Evolutionary conservation across 2,888 invertebrate genomes (phyloP), one percentile per base, ranked within the genome.

Genomic region (Synergus itoensis): DNA sequence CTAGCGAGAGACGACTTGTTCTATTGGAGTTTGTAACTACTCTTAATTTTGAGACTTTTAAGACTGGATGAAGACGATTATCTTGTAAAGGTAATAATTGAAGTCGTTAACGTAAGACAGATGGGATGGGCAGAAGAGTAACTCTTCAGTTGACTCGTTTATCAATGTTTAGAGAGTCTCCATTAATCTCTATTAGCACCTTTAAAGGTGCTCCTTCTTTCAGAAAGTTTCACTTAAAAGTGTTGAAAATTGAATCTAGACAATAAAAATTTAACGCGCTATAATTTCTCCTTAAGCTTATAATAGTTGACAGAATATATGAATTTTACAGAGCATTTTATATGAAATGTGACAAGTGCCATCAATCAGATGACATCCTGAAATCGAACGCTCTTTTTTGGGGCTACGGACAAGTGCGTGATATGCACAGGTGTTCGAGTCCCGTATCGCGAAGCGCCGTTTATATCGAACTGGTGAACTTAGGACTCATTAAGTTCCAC

Each of bases 401-500:
- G 53, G n/a, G 16, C 28, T 9, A n/a, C 4, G 53, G 36, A 53
- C 73, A 69, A 69, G 73, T 73, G 48, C 48, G 53, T 73, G 48
- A 67, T 79, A 79, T 76, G 80, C 80, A 82, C 82, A 84, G 82
- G 82, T 82, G 81, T 82, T 82, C 80, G 76, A 79, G 65, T 79
- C 80, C 78, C 77, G 64, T 67, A 78, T 77, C 78, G 80, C 81
- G 79, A 84, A 82, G 81, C 80, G 78, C 28, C 81, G 80, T 82
- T 83, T 81, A 82, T 79, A 69, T 64, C 81, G 65, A 76, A 73
- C 78, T 77, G 79, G 84, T 80, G 85, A 89, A 90, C 90, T 90
- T 89, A 89, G 86, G 87, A 87, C 88, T 89, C 90, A 88, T 90
- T 90, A 89, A 86, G 87, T 87, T 84, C 84, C 84, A 86, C 86